phyloP scores from a whole-genome alignment of 2,888 invertebrate genomes.

The Drosophila paramelanica region DNA sequence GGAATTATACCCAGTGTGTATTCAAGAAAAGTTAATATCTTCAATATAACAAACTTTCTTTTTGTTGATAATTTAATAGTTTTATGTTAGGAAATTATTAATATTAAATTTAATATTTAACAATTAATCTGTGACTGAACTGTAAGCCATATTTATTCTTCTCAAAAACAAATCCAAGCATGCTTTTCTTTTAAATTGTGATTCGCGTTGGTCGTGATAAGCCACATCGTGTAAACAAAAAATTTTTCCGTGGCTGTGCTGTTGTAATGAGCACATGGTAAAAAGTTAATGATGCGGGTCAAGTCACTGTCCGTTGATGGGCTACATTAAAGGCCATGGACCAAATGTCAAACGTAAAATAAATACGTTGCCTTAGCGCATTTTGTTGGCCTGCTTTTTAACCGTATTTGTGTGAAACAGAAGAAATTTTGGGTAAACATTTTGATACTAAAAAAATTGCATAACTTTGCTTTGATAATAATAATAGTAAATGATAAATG shows the following conservation, averaged over 20 bases:
- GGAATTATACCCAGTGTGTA: not conserved
- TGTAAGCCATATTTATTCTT: too few relatives aligned
- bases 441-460: too few relatives aligned
- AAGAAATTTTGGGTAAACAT: too few relatives aligned
- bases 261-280: slow-evolving; percentile 55
- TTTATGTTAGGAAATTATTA: too few relatives aligned
- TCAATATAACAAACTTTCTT: too few relatives aligned
- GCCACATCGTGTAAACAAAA: slow-evolving; percentile 46
- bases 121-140: too few relatives aligned
- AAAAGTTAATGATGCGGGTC: slow-evolving; percentile 78
- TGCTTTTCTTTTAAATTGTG: not conserved
- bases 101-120: too few relatives aligned
- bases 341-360: slow-evolving; percentile 72
- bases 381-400: slow-evolving; percentile 12
- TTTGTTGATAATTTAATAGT: too few relatives aligned
- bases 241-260: slow-evolving; percentile 17
- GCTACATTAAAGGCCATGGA: slow-evolving; percentile 60
- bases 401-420: slow-evolving; percentile 22
- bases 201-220: slow-evolving; percentile 22
- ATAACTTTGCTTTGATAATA: too few relatives aligned
- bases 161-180: too few relatives aligned
- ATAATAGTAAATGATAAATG: too few relatives aligned
- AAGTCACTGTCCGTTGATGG: slow-evolving; percentile 47
- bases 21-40: too few relatives aligned
- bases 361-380: slow-evolving; percentile 45